phyloP scores from a whole-genome alignment of 2,113 vertebrate species.

The Hemiprocne comata region DNA sequence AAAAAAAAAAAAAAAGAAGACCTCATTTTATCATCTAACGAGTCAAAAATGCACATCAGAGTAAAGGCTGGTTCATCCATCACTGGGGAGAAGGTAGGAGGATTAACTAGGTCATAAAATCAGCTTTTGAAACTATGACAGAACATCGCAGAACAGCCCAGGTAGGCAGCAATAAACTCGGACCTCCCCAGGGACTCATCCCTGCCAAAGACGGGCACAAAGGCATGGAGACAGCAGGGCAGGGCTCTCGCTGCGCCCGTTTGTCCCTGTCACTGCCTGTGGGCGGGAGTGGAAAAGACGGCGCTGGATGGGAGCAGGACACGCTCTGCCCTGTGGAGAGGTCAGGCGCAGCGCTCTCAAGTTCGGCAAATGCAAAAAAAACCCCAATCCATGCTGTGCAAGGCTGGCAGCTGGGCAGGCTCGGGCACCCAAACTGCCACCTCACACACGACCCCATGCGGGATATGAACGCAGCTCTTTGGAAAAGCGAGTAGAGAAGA shows the following conservation, averaged over 20 bases:
- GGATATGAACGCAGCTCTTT: neutral
- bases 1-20: no score
- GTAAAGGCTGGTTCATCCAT: neutral
- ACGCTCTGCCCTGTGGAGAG: neutral
- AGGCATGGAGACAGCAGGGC: rapidly evolving
- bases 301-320: rapidly evolving
- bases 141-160: neutral
- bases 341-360: neutral
- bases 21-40: neutral
- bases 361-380: neutral
- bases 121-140: neutral
- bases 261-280: no score
- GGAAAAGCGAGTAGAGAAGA: neutral
- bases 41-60: neutral
- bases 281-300: neutral
- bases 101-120: neutral
- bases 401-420: neutral
- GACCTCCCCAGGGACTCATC: neutral
- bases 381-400: rapidly evolving
- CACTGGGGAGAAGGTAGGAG: neutral
- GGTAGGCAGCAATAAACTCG: neutral
- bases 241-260: no score
- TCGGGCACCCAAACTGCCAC: rapidly evolving
- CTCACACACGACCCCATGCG: rapidly evolving
- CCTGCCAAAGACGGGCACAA: rapidly evolving